phyloP scores from a whole-genome alignment of 2,113 vertebrate species.

The Hypomesus transpacificus region DNA sequence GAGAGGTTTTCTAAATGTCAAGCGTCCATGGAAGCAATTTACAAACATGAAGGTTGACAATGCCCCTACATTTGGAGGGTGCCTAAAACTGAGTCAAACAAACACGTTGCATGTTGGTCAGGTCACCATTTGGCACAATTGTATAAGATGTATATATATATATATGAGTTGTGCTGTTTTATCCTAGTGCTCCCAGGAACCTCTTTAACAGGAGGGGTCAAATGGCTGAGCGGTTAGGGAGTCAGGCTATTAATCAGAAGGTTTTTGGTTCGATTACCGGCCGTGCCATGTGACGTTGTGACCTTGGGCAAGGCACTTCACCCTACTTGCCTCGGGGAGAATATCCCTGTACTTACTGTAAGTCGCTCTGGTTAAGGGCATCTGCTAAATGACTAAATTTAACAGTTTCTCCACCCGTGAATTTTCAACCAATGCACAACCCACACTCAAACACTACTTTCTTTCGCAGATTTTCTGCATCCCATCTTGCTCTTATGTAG shows the following conservation, averaged over 20 bases:
- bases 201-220: conserved; percentile 5
- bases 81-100: background rate
- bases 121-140: conserved; percentile 47
- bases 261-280: too few species aligned
- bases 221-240: too few species aligned
- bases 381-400: too few species aligned
- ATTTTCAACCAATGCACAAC: too few species aligned
- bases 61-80: too few species aligned
- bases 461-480: background rate
- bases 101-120: conserved; percentile 3
- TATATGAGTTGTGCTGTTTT: conserved; percentile 8
- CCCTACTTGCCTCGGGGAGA: too few species aligned
- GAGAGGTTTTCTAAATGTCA: conserved; percentile 21
- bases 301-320: too few species aligned
- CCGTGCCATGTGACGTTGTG: too few species aligned
- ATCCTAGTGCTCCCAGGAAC: conserved; percentile 1
- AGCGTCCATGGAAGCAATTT: background rate
- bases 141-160: conserved; percentile 14
- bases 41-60: background rate
- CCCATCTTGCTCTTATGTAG: conserved; percentile 20
- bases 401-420: background rate
- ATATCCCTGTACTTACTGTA: too few species aligned
- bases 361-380: too few species aligned
- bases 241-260: too few species aligned
- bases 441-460: conserved; percentile 18